Base-by-base conservation (phyloP, 2,888 invertebrate genomes). In the Stenichneumon culpator region DNA sequence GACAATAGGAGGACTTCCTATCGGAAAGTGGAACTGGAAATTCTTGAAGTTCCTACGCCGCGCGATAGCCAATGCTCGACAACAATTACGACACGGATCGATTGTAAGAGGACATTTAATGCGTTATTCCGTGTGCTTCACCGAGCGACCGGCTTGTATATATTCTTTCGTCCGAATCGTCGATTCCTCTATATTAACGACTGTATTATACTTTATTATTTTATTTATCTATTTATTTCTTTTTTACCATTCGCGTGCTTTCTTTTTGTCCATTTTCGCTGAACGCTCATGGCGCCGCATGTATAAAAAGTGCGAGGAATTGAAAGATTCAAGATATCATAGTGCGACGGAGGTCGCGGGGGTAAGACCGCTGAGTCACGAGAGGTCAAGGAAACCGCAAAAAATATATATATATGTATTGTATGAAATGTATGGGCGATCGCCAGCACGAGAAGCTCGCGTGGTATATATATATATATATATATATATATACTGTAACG, bases 291-390 rank as follows among this genome's bases (percentile, higher is more conserved):
- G 25, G 32, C 39, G 50, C 22, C 60, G 67, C 50, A 73, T 54
- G 80, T 60, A 47, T 50, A 68, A 81, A 81, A 84, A 84, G 73
- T 63, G 60, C 68, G 91, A 91, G 90, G 90, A 91, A 93, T 93
- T 92, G 92, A 92, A 92, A 92, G 93, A 92, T 93, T 90, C 86
- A 75, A 90, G 92, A 92, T 92, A 92, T 87, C 83, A 68, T 65
- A 80, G 83, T 54, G 68, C 77, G 80, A 73, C 80, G 65, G 73
- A 47, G 88, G 87, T 87, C 73, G 83, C 82, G 63, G 78, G 84
- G 87, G 89, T 89, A 87, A 89, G 89, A 87, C 83, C 88, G 83
- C 79, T 79, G 73, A 91, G 91, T 91, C 92, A 90, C 92, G 92
- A 91, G 91, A 92, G 90, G 88, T 89, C 90, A 90, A 89, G 90